phyloP scores from a whole-genome alignment of 2,797 vertebrate genomes.

The Sebastes minor region DNA sequence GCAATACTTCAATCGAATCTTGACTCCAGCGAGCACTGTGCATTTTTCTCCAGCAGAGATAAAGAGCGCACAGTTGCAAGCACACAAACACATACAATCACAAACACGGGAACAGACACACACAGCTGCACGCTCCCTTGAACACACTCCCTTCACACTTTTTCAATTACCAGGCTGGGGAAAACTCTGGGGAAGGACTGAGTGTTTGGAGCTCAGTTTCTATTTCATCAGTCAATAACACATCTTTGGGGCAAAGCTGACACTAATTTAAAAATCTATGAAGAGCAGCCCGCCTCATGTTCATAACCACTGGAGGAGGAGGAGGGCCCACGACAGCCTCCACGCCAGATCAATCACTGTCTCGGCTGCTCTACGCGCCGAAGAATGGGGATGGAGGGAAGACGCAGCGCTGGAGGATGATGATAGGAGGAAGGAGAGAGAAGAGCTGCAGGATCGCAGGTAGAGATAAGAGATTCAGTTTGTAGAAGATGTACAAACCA shows the following conservation, averaged over 20 bases:
- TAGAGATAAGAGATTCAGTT: conserved; percentile 35
- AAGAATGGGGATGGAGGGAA: conserved; percentile 24
- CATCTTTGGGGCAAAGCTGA: conserved; percentile 88
- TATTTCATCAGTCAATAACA: conserved; percentile 89
- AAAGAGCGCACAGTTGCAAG: conserved; percentile 62
- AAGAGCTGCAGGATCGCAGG: conserved; percentile 20
- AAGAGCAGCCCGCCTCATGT: conserved; percentile 81
- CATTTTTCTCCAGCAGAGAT: conserved; percentile 76
- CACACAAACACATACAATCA: conserved; percentile 51
- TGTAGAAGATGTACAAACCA: not conserved
- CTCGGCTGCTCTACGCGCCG: conserved; percentile 25
- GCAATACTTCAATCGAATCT: conserved; percentile 75
- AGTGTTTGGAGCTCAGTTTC: conserved; percentile 84
- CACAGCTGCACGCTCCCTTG: conserved; percentile 45
- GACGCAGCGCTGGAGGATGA: conserved; percentile 31
- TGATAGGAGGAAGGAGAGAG: conserved; percentile 30
- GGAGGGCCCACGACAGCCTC: conserved; percentile 63
- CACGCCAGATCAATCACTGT: conserved; percentile 79
- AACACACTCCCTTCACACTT: conserved; percentile 81
- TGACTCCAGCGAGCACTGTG: conserved; percentile 49
- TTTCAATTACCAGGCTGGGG: conserved; percentile 85
- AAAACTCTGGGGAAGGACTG: conserved; percentile 84
- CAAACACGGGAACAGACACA: conserved; percentile 49
- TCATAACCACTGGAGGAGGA: conserved; percentile 79
- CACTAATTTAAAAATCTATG: conserved; percentile 90